phyloP scores from a whole-genome alignment of 2,797 vertebrate genomes.

The Pantherophis alleghaniensis region DNA sequence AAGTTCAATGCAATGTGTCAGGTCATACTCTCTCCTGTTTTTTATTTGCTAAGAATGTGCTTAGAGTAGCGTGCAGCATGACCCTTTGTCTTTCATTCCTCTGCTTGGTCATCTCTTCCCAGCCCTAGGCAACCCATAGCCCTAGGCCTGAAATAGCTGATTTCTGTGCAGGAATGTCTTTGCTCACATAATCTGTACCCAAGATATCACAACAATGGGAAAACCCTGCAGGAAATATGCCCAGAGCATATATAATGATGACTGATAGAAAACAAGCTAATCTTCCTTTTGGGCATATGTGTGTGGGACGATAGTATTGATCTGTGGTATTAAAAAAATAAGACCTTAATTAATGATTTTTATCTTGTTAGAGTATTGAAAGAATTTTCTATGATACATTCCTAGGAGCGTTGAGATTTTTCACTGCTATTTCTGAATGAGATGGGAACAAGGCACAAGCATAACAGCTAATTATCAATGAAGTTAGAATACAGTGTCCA shows the following conservation, averaged over 20 bases:
- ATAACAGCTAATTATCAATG: background rate
- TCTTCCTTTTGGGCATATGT: background rate
- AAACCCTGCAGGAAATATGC: background rate
- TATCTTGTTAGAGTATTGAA: background rate
- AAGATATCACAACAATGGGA: background rate
- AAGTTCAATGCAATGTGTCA: background rate
- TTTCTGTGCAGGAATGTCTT: background rate
- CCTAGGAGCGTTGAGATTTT: background rate
- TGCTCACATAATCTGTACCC: background rate
- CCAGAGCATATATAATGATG: background rate
- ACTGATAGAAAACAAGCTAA: background rate
- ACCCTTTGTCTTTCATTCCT: background rate
- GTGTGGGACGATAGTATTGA: background rate
- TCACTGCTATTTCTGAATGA: background rate
- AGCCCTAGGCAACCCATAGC: background rate
- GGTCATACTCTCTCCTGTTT: background rate
- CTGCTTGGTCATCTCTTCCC: background rate
- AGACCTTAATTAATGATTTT: background rate
- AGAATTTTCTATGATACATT: background rate
- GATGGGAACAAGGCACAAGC: background rate
- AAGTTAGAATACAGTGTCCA: background rate
- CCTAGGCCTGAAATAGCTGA: background rate
- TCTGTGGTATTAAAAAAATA: background rate
- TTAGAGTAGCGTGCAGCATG: background rate
- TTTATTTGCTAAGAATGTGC: background rate